Evolutionary conservation across 1,140 invertebrate species (phyloP), one percentile per base, ranked within the genome.

Genomic region (Wasmannia auropunctata): DNA sequence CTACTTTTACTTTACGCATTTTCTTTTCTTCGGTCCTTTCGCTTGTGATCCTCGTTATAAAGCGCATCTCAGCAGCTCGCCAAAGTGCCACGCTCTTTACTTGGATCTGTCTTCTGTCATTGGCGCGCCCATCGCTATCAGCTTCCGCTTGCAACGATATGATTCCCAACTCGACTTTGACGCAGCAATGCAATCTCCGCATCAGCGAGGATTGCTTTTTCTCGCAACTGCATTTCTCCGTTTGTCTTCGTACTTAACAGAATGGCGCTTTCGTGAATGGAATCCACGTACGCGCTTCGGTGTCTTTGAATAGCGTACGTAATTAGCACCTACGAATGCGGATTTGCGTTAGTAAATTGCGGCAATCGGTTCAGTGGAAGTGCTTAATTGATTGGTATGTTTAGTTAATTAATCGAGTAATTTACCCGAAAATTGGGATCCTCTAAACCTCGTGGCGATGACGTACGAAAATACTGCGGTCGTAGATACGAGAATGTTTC

Each of bases 401-500:
- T 69, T 56, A 69, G 62, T 69, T 56, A 67, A 80, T 67, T 67
- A 69, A 69, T 40, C 22, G 34, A 54, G 16, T 80, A 54, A 80
- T 69, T 80, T 80, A n/a, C 5, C 11, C 31, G 46, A 49, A 40
- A 69, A n/a, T 69, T 28, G 46, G 8, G 16, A 0, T 11, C 16
- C 22, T 54, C 19, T 51, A 25, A 80, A 31, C 4, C n/a, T 34
- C 4, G 28, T n/a, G 6, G 14, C 4, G 40, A 46, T 25, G 37
- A 34, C 19, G 10, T 43, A 54, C 7, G 28, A 65, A 79, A 65
- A 79, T 65, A 37, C 14, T 79, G 40, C 11, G 43, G 19, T 63
- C 16, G 40, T 49, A 65, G 58, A 49, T 19, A 8, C 10, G 25
- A 19, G 34, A 54, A 69, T 80, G 43, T 80, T 80, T 79, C 40